These are phyloP conservation scores for Hirundichthys speculiger DNA, from an alignment of 2,113 vertebrate species.

Conservation along the genomic window DNA sequence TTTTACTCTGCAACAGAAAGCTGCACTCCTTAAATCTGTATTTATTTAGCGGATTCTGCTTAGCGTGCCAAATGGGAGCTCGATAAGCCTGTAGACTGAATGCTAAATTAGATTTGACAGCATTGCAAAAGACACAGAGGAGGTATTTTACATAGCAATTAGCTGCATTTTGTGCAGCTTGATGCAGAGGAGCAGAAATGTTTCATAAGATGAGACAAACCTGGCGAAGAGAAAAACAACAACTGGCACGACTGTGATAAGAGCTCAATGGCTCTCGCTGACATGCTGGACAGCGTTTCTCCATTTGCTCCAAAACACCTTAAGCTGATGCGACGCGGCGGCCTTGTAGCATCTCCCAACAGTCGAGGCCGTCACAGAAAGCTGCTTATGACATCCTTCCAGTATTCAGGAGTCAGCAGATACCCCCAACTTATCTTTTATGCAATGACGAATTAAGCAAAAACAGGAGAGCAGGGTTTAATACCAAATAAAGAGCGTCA, in stretches of 20 bases:
- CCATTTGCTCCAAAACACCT: conserved; percentile 30
- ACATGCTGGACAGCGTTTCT: conserved; percentile 1
- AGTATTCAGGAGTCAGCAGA: conserved; percentile 1
- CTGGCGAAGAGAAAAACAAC: conserved; percentile 23
- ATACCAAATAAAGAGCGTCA: not conserved
- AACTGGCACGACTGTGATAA: conserved; percentile 41
- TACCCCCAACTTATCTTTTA: not conserved
- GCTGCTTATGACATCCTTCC: conserved; percentile 58
- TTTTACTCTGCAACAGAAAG: too few relatives aligned
- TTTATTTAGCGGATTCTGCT: too few relatives aligned
- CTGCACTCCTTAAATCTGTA: too few relatives aligned
- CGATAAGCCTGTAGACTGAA: too few relatives aligned
- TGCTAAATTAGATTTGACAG: conserved; percentile 46
- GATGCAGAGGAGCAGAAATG: conserved; percentile 7
- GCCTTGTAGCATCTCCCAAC: conserved; percentile 15
- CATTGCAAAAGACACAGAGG: conserved; percentile 18
- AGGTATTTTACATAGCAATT: conserved; percentile 41
- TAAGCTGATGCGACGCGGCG: conserved; percentile 19
- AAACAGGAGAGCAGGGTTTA: conserved; percentile 3
- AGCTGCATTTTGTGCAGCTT: conserved; percentile 8
- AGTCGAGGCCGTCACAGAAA: conserved; percentile 39
- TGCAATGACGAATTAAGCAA: not conserved
- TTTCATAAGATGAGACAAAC: conserved; percentile 26
- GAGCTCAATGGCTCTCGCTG: conserved; percentile 29
- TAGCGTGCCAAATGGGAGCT: too few relatives aligned